Percentiles rank a stretch among this genome's conserved stretches.
Conservation (phyloP, 2,888 invertebrate species). For the Dynastes maya region DNA sequence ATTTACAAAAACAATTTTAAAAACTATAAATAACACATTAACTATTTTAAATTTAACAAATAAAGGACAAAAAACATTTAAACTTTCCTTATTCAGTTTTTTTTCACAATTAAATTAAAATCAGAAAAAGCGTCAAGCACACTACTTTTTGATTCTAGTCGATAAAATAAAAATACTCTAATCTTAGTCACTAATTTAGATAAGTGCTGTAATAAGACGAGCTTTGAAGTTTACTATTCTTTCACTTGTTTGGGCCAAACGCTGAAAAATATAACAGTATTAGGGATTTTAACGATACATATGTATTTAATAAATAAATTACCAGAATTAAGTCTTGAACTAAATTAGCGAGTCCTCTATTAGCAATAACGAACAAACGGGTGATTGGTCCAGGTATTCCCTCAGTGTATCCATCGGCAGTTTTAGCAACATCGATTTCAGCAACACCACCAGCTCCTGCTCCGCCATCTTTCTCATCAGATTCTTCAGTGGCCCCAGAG, state of each 20-base stretch:
- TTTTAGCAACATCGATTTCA: constrained; percentile 72
- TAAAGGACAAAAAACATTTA: not conserved
- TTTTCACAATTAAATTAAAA: constrained; percentile 1
- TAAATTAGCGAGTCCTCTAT: constrained; percentile 89
- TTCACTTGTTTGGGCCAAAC: constrained; percentile 91
- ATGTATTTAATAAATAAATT: constrained; percentile 63
- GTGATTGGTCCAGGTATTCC: constrained; percentile 92
- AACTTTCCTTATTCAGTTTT: not conserved
- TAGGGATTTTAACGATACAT: not conserved
- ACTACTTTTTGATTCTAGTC: constrained; percentile 28
- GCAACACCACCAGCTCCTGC: constrained; percentile 73
- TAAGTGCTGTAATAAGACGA: constrained; percentile 90
- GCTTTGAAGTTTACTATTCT: constrained; percentile 95
- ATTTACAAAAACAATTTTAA: constrained; percentile 36
- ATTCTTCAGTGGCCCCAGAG: constrained; percentile 78
- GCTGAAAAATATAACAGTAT: constrained; percentile 71
- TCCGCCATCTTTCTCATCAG: constrained; percentile 74
- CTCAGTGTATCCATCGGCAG: constrained; percentile 80
- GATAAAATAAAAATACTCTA: constrained; percentile 22
- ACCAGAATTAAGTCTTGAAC: constrained; percentile 91
- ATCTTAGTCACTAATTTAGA: constrained; percentile 73
- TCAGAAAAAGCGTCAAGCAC: constrained; percentile 36
- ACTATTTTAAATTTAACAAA: constrained; percentile 23
- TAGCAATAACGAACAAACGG: constrained; percentile 88
- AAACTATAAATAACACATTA: constrained; percentile 23